Evolutionary conservation across 2,888 invertebrate genomes (phyloP), one percentile per base, ranked within the genome.

Genomic region (Morpho deidamia): DNA sequence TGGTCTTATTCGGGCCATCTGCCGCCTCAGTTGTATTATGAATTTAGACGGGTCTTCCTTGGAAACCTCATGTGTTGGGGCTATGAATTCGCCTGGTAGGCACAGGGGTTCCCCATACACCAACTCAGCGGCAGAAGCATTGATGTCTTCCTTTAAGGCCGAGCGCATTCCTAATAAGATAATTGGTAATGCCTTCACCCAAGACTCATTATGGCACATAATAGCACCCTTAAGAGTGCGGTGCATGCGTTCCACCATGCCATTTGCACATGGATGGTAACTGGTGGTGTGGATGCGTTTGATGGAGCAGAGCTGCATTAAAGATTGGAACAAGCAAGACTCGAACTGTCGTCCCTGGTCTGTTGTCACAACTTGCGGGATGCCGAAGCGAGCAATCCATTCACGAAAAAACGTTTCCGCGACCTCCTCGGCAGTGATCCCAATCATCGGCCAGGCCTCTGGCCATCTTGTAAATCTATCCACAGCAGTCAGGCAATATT

Each of bases 381-480:
- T 65, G 1, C 84, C 83, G 53, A 72, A 85, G 7, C 35, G 35
- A 35, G 35, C 35, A 35, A 35, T 9, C 35, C 35, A 35, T 35
- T n/a, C n/a, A n/a, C n/a, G n/a, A n/a, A n/a, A n/a, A n/a, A n/a
- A n/a, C n/a, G n/a, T n/a, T n/a, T n/a, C n/a, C n/a, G n/a, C n/a
- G n/a, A n/a, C n/a, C n/a, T n/a, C n/a, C n/a, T n/a, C n/a, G n/a
- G n/a, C n/a, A 10, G 7, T 37, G 37, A 37, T n/a, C 10, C n/a
- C 9, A 10, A 10, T 9, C 9, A 10, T 9, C n/a, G n/a, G n/a
- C n/a, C n/a, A n/a, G n/a, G n/a, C n/a, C n/a, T n/a, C n/a, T n/a
- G n/a, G n/a, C n/a, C n/a, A n/a, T n/a, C n/a, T n/a, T n/a, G n/a
- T n/a, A n/a, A n/a, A n/a, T n/a, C n/a, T n/a, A n/a, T n/a, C n/a